Percentiles rank a stretch among this genome's conserved stretches.
Evolutionary conservation across 1,140 invertebrate species (phyloP).

Genomic region (Hyles euphorbiae): DNA sequence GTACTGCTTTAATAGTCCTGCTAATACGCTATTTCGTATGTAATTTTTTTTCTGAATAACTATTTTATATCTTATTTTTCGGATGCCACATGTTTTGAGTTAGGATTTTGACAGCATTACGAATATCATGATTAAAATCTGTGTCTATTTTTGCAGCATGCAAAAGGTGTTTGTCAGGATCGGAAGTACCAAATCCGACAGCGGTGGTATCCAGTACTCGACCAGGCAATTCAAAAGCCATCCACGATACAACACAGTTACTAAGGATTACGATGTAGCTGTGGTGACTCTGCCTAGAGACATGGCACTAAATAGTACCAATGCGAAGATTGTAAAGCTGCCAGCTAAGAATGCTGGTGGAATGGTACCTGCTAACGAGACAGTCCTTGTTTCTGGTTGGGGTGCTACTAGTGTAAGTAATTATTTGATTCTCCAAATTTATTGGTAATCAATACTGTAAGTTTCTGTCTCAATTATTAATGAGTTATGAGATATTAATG

Average conservation of each 20-base stretch:
- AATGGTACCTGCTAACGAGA: conserved; percentile 25
- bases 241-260: conserved; percentile 42
- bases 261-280: conserved; percentile 46
- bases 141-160: conserved; percentile 28
- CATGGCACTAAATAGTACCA: conserved; percentile 36
- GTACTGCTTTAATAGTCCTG: too few species aligned
- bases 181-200: conserved; percentile 33
- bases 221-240: conserved; percentile 28
- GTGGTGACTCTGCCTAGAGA: conserved; percentile 23
- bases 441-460: too few species aligned
- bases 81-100: too few species aligned
- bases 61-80: too few species aligned
- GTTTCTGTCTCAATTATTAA: too few species aligned
- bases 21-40: too few species aligned
- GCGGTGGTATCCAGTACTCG: conserved; percentile 32
- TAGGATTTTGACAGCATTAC: too few species aligned
- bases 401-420: conserved; percentile 55
- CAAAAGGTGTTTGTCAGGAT: conserved; percentile 32
- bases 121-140: too few species aligned
- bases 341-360: neutral
- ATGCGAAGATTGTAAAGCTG: conserved; percentile 18
- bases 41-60: too few species aligned
- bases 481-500: too few species aligned
- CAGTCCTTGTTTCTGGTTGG: conserved; percentile 52
- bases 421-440: neutral